phyloP scores from a whole-genome alignment of 1,140 invertebrate species.

The Lepidotrigona ventralis region DNA sequence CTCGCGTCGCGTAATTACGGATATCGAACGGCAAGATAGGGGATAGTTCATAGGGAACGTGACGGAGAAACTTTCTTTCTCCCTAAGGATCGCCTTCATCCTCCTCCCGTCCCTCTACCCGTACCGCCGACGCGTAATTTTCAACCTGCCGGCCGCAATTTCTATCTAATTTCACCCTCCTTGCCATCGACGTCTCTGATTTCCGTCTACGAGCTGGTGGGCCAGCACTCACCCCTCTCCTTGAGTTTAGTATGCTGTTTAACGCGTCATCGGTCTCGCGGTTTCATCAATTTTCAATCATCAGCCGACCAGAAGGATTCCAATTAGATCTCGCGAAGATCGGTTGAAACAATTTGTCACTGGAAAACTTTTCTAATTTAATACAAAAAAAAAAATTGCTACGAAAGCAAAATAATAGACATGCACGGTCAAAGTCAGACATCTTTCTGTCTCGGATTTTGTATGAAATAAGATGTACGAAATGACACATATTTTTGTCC shows the following conservation, averaged over 20 bases:
- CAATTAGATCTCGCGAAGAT: not conserved
- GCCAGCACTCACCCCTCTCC: not conserved
- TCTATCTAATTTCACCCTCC: constrained; percentile 2
- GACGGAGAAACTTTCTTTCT: constrained; percentile 7
- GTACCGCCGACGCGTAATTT: constrained; percentile 6
- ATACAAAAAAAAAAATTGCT: too few species aligned
- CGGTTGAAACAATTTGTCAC: too few species aligned
- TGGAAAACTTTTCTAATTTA: too few species aligned
- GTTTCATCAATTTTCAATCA: not conserved
- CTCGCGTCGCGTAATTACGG: not conserved
- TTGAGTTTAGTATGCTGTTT: too few species aligned
- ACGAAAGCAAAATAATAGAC: too few species aligned
- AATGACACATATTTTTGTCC: not conserved
- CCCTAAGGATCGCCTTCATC: not conserved
- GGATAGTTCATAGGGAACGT: not conserved
- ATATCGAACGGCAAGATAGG: not conserved
- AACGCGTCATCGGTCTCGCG: not conserved
- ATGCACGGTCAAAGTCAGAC: not conserved
- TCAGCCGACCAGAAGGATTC: not conserved
- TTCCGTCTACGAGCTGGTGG: too few species aligned
- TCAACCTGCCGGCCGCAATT: constrained; percentile 11
- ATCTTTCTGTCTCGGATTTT: not conserved
- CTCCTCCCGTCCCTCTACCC: too few species aligned
- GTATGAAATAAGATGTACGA: not conserved
- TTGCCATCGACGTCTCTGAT: not conserved